Evolutionary conservation across 2,113 vertebrate genomes (phyloP), one percentile per base, ranked within the genome.

Genomic region (Orthonyx spaldingii): DNA sequence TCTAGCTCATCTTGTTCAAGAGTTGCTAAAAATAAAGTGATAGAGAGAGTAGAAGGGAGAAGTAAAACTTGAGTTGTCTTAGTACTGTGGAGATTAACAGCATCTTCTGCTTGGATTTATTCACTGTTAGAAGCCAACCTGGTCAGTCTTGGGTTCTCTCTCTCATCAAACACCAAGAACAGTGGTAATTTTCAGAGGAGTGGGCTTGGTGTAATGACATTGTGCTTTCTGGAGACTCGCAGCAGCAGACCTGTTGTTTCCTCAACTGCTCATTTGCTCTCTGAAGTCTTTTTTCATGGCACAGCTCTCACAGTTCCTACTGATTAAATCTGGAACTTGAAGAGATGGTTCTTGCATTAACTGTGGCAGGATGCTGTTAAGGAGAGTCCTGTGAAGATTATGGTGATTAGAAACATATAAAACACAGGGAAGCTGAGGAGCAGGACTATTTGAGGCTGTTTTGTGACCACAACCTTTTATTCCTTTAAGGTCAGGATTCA

Each of bases 11-110:
- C 35, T 57, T 50, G n/a, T 75, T 95, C 84, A 78, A 93, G 87
- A 60, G 32, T 77, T 91, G n/a, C 82, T 87, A 93, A 94, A 96
- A 96, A 71, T 82, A 93, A 55, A 96, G 35, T 30, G 63, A 22
- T 59, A 49, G 28, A 30, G 28, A 18, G 32, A 71, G 61, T 68
- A 23, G 30, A 57, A 79, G 35, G 84, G 47, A 81, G 70, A 87
- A 91, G 18, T 79, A 69, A 89, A 80, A 83, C 39, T 74, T 91
- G 9, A 35, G 47, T 87, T 30, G 1, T 85, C 90, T 80, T 63
- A 12, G 0, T 82, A 10, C 26, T 44, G 63, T 71, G 71, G 61
- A 72, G 30, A 55, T 74, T 10, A 77, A 28, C 56, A 96, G 46
- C 84, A 82, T 39, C 57, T 53, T 92, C 47, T 81, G 46, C 72